Base-by-base conservation (phyloP, 2,888 invertebrate genomes). In the Platypus cylindrus region DNA sequence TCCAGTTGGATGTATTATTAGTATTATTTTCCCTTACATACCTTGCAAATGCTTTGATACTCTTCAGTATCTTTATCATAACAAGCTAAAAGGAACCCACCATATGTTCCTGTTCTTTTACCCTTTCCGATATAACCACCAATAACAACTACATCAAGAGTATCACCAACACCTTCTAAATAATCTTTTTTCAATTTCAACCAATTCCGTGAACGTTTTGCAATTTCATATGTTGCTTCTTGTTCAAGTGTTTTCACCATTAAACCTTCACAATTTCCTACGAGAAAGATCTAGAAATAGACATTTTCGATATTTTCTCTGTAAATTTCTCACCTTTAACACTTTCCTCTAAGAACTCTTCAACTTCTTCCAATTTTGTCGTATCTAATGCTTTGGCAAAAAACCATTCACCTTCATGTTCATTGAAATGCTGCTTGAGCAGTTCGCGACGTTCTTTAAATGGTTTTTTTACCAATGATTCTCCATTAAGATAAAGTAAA, bases 101-200 rank as follows among this genome's bases (percentile, higher is more conserved):
- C 98, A 59, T 83, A 95, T 8, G 71, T 73, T 2, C 95, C 95
- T 0, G 91, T 83, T 28, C 98, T 72, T 62, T 87, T 89, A 11
- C 98, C 98, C 48, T 81, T 81, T 0, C 98, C 98, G 33, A 71
- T 62, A 65, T 90, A 97, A 1, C 86, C 97, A 31, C 98, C 98
- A 41, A 98, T 78, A 0, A 95, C 93, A 1, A 95, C 91, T 29
- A 87, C 74, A 67, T 98, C 98, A 20, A 98, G 63, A 0, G 94
- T 94, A 65, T 98, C 98, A 1, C 97, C 97, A 5, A 89, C 80
- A 22, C 93, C 93, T 17, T 95, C 89, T 45, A 98, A 65, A 65
- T 98, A 98, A 67, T 98, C 98, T 57, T 97, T 97, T 62, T 97
- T 97, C 36, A 97, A 62, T 70, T 94, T 94, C 22, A 94, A 66